phyloP scores from a whole-genome alignment of 2,113 vertebrate species.

The Hippocampus comes region DNA sequence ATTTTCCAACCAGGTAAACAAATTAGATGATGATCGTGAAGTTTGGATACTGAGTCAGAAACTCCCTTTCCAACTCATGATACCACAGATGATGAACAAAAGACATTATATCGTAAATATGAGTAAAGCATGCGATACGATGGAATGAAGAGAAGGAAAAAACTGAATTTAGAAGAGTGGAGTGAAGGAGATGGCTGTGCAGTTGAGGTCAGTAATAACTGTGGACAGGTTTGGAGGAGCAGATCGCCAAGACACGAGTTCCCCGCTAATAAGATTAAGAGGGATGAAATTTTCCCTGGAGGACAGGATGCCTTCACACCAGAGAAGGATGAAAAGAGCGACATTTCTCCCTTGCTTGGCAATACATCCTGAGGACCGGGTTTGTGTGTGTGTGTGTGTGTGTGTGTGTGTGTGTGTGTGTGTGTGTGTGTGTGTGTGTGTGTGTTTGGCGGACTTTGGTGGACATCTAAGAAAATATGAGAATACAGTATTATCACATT shows the following conservation, averaged over 20 bases:
- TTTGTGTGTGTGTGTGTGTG: conserved; percentile 29
- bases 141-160: neutral
- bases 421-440: neutral
- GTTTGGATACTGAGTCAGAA: neutral
- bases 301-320: conserved; percentile 59
- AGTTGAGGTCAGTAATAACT: conserved; percentile 64
- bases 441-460: conserved; percentile 5
- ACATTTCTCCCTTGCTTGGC: conserved; percentile 46
- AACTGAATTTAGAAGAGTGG: conserved; percentile 12
- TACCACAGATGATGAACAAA: neutral
- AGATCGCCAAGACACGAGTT: conserved; percentile 43
- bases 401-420: conserved; percentile 5
- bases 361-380: conserved; percentile 51
- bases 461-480: neutral
- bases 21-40: neutral
- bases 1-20: too few species aligned
- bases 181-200: conserved; percentile 34
- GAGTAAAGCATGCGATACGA: conserved; percentile 3
- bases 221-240: conserved; percentile 68
- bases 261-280: conserved; percentile 71
- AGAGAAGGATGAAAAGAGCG: conserved; percentile 48
- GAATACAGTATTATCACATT: conserved; percentile 1
- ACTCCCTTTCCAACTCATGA: neutral
- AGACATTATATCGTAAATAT: neutral
- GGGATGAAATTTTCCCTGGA: conserved; percentile 61